Percentiles rank a stretch among this genome's conserved stretches.
Evolutionary conservation across 2,797 vertebrate genomes (phyloP).

Genomic region (Melanotaenia maccullochi): DNA sequence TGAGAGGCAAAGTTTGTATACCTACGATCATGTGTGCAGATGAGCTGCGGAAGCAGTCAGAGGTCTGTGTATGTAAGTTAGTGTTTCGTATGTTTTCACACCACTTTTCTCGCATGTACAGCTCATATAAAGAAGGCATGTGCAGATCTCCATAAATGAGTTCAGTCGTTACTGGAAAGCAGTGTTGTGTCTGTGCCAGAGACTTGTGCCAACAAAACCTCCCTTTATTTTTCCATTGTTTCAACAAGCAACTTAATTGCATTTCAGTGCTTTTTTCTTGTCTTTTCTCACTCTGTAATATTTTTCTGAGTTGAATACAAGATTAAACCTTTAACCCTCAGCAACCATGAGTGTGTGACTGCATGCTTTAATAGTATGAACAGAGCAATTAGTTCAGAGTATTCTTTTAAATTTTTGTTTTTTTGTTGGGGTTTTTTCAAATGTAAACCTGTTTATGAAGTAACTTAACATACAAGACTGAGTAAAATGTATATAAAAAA

Average conservation of each 20-base stretch:
- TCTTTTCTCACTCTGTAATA: slow-evolving; percentile 24
- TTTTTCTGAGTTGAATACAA: neutral
- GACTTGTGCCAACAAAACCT: slow-evolving; percentile 35
- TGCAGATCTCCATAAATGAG: slow-evolving; percentile 45
- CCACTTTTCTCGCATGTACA: slow-evolving; percentile 22
- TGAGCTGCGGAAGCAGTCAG: slow-evolving; percentile 40
- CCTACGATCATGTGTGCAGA: slow-evolving; percentile 49
- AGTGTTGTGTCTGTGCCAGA: slow-evolving; percentile 20
- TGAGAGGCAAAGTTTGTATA: slow-evolving; percentile 44
- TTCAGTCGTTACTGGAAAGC: slow-evolving; percentile 43
- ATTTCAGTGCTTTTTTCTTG: slow-evolving; percentile 23
- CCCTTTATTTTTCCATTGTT: slow-evolving; percentile 45
- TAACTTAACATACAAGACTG: neutral
- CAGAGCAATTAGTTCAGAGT: neutral
- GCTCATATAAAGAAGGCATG: slow-evolving; percentile 28
- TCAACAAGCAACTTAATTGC: slow-evolving; percentile 41
- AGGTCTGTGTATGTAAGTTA: slow-evolving; percentile 14
- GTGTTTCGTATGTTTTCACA: slow-evolving; percentile 33
- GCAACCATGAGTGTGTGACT: neutral
- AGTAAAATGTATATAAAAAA: neutral
- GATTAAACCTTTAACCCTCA: slow-evolving; percentile 3
- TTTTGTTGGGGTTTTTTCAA: neutral
- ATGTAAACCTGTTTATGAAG: neutral
- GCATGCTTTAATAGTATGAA: slow-evolving; percentile 5
- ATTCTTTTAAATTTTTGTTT: neutral